Percentiles rank a stretch among this genome's conserved stretches.
Evolutionary conservation across 2,888 invertebrate genomes (phyloP).

Genomic region (Nomada fucata): DNA sequence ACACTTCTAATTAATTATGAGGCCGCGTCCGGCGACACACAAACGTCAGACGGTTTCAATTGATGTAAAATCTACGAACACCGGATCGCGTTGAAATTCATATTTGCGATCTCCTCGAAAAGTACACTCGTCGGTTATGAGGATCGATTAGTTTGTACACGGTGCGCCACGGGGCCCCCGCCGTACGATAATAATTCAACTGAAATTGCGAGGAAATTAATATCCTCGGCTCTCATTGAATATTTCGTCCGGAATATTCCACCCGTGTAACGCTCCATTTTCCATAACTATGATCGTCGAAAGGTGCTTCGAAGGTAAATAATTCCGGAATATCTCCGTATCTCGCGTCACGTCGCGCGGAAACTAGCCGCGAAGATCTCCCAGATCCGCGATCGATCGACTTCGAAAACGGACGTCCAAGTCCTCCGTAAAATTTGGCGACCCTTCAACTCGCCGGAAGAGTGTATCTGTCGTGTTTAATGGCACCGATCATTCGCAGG

Average conservation of each 20-base stretch:
- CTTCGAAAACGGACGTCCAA: neutral
- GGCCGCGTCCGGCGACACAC: too few species aligned
- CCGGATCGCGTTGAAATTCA: neutral
- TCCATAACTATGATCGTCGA: neutral
- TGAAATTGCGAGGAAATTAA: neutral
- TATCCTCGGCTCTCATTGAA: neutral
- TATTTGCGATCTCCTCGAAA: constrained; percentile 18
- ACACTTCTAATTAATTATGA: too few species aligned
- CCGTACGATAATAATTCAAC: constrained; percentile 2
- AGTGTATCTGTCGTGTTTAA: neutral
- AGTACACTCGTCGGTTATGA: constrained; percentile 12
- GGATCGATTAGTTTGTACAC: constrained; percentile 3
- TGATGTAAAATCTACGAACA: neutral
- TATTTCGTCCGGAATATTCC: neutral
- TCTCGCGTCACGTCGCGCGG: too few species aligned
- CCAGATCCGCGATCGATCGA: neutral
- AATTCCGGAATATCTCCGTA: too few species aligned
- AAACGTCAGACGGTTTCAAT: too few species aligned
- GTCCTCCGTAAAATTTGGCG: too few species aligned
- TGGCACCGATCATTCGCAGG: neutral
- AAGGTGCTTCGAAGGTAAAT: too few species aligned
- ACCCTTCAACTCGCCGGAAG: too few species aligned
- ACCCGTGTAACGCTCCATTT: neutral
- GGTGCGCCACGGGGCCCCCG: neutral
- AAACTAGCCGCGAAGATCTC: too few species aligned